phyloP scores from a whole-genome alignment of 2,888 invertebrate genomes.

The Patella caerulea region DNA sequence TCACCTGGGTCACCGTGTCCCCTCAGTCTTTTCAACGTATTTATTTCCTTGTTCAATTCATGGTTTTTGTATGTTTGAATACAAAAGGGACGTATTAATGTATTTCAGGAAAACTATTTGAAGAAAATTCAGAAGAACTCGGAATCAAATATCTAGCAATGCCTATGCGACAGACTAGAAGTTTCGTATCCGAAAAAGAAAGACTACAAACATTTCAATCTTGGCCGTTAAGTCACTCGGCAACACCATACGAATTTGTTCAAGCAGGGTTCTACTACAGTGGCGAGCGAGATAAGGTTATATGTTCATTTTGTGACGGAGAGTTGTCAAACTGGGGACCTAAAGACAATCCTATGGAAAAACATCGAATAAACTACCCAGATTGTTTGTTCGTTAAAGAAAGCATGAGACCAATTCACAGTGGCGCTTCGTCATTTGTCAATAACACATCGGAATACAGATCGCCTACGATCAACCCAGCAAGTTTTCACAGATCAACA shows the following conservation, averaged over 20 bases:
- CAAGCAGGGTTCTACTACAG: background rate
- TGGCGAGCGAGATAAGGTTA: background rate
- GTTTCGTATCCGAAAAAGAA: background rate
- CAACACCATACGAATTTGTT: background rate
- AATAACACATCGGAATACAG: background rate
- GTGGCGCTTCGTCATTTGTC: background rate
- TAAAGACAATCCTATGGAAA: background rate
- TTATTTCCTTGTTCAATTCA: too few species aligned
- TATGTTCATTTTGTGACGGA: background rate
- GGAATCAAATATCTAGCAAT: too few species aligned
- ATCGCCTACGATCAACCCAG: background rate
- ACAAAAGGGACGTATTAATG: too few species aligned
- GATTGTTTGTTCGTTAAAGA: background rate
- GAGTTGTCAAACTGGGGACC: background rate
- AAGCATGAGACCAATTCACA: background rate
- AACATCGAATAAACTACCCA: background rate
- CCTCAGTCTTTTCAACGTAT: too few species aligned
- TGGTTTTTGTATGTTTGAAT: too few species aligned
- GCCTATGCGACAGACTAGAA: too few species aligned
- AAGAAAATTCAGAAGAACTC: too few species aligned
- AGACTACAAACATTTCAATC: background rate
- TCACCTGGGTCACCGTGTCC: too few species aligned
- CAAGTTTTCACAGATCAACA: background rate
- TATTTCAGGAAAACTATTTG: too few species aligned
- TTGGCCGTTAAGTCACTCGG: background rate